phyloP scores from a whole-genome alignment of 2,113 vertebrate species.

The Miniopterus natalensis region DNA sequence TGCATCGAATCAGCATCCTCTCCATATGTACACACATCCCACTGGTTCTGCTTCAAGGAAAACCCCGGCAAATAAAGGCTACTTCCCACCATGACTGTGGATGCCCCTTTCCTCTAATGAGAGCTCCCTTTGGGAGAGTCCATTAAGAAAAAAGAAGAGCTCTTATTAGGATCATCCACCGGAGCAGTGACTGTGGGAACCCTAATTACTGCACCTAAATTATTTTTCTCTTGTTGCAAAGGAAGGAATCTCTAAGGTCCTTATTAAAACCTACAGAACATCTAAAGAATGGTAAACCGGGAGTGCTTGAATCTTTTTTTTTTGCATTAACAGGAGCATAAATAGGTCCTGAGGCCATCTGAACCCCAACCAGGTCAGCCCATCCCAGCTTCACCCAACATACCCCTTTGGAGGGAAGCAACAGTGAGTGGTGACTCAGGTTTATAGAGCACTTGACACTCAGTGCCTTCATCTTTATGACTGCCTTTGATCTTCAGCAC shows the following conservation, averaged over 20 bases:
- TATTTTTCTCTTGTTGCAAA: conserved; percentile 72
- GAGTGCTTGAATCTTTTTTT: conserved; percentile 12
- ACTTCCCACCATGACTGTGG: not conserved
- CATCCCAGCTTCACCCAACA: not conserved
- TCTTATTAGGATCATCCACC: conserved; percentile 78
- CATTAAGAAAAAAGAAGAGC: conserved; percentile 49
- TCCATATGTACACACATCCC: accelerated
- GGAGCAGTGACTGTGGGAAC: conserved; percentile 70
- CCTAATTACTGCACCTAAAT: conserved; percentile 84
- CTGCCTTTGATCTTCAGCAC: conserved; percentile 7
- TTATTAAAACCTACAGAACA: conserved; percentile 86
- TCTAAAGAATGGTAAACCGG: conserved; percentile 75
- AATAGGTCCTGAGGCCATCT: conserved; percentile 57
- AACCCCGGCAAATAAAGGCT: not conserved
- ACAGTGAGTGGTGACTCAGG: accelerated
- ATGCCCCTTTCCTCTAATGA: not conserved
- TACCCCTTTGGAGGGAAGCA: not conserved
- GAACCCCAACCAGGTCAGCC: conserved; percentile 36
- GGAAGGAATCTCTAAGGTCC: conserved; percentile 86
- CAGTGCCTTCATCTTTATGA: not conserved
- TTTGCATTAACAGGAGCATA: conserved; percentile 23
- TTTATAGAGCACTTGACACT: not conserved
- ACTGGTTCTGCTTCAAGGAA: not conserved
- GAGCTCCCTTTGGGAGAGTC: conserved; percentile 52
- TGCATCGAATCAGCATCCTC: accelerated